Evolutionary conservation across 2,797 vertebrate genomes (phyloP).

Genomic region (Cossypha niveicapilla): DNA sequence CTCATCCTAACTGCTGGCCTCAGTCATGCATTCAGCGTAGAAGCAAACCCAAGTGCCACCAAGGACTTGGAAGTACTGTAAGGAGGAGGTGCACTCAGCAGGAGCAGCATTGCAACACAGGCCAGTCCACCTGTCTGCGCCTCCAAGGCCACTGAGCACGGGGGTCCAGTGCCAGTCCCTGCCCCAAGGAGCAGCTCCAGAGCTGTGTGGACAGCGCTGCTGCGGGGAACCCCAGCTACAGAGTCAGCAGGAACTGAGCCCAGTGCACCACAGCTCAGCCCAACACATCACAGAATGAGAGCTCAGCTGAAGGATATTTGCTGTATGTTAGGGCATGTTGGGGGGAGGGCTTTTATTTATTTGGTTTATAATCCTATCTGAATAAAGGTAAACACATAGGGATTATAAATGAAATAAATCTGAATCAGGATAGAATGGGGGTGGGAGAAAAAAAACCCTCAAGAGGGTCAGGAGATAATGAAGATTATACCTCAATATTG

Average conservation of each 20-base stretch:
- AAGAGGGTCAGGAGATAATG: conserved; percentile 80
- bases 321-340: neutral
- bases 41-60: neutral
- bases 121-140: neutral
- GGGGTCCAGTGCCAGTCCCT: neutral
- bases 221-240: neutral
- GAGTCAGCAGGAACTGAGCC: neutral
- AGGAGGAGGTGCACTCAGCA: neutral
- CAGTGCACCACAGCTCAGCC: neutral
- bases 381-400: conserved; percentile 80
- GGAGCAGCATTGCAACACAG: neutral
- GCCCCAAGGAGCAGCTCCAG: neutral
- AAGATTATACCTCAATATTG: conserved; percentile 83
- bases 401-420: conserved; percentile 82
- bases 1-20: neutral
- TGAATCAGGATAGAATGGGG: conserved; percentile 71
- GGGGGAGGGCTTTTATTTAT: conserved; percentile 40
- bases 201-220: fast-evolving
- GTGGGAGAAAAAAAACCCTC: conserved; percentile 58
- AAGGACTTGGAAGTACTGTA: neutral
- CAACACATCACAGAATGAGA: conserved; percentile 46
- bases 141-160: fast-evolving
- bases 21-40: fast-evolving
- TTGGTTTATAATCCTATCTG: conserved; percentile 82
- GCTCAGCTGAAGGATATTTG: conserved; percentile 46